A percentile compares a stretch with the other conserved stretches of the same genome.
phyloP scores from a whole-genome alignment of 2,797 vertebrate species.

The Pampus argenteus region DNA sequence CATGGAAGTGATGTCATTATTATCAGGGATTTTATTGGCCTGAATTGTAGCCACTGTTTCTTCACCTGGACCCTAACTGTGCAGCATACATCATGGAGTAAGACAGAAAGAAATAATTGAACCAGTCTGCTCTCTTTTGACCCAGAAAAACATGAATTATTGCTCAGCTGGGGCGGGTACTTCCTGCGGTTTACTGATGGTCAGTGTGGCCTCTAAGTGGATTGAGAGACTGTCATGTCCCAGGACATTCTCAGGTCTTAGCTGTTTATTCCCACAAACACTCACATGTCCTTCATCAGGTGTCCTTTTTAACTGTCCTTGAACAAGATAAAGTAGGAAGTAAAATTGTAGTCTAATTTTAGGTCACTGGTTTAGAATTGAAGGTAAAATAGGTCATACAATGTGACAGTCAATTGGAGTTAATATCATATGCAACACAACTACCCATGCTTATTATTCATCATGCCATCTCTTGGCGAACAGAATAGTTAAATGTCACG shows the following conservation, averaged over 20 bases:
- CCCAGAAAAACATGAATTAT: constrained; percentile 60
- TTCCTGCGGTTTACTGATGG: constrained; percentile 19
- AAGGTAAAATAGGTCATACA: background rate
- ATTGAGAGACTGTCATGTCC: constrained; percentile 15
- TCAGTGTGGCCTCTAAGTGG: constrained; percentile 5
- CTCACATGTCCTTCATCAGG: constrained; percentile 31
- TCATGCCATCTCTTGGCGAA: background rate
- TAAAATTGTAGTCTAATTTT: background rate
- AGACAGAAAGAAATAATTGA: constrained; percentile 4
- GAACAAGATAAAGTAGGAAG: constrained; percentile 8
- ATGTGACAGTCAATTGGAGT: background rate
- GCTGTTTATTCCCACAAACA: constrained; percentile 14
- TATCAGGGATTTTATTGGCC: constrained; percentile 32
- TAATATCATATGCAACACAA: background rate
- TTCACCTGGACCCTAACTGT: constrained; percentile 25
- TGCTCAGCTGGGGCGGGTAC: constrained; percentile 13
- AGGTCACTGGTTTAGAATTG: background rate
- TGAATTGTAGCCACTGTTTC: constrained; percentile 20
- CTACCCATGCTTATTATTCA: constrained; percentile 8
- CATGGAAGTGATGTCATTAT: constrained; percentile 49
- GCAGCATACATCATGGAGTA: constrained; percentile 16
- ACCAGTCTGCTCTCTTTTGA: constrained; percentile 34
- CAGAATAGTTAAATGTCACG: background rate
- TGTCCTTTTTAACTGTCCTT: constrained; percentile 40
- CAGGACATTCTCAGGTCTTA: constrained; percentile 13